These are phyloP conservation scores for Acromyrmex echinatior DNA, from an alignment of 1,140 invertebrate genomes.

Conservation along the genomic window DNA sequence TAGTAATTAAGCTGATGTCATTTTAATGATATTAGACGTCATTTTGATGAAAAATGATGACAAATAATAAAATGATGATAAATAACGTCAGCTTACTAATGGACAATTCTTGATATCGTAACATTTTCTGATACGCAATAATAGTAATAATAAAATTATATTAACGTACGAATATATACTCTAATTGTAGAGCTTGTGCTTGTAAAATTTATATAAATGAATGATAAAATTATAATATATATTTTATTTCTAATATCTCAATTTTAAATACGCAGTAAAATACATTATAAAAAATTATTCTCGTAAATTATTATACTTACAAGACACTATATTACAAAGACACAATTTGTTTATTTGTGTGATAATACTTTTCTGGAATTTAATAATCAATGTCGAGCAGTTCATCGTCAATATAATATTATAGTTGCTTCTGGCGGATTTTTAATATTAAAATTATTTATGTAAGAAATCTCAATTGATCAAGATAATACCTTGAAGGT, in stretches of 20 bases:
- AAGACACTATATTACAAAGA: background rate
- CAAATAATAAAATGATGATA: no score
- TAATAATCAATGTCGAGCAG: conserved; percentile 14
- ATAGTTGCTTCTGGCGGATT: conserved; percentile 14
- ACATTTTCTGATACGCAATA: background rate
- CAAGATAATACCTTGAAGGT: background rate
- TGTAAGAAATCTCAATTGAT: conserved; percentile 5
- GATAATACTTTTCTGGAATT: conserved; percentile 17
- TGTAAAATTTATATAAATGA: background rate
- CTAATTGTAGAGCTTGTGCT: background rate
- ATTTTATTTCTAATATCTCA: background rate
- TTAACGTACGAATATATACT: background rate
- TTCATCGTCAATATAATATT: conserved; percentile 13
- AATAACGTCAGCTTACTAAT: background rate
- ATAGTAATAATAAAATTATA: conserved; percentile 4
- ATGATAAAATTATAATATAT: background rate
- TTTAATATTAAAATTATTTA: conserved; percentile 38
- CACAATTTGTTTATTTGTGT: background rate
- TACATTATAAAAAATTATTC: conserved; percentile 7
- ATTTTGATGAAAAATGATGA: no score
- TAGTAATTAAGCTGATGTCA: no score
- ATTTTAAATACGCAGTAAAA: background rate
- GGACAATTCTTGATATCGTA: background rate
- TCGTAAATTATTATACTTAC: background rate
- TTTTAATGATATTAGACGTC: no score